These are phyloP conservation scores for Neoniphon sammara DNA, from an alignment of 2,797 vertebrate species.

Conservation along the genomic window DNA sequence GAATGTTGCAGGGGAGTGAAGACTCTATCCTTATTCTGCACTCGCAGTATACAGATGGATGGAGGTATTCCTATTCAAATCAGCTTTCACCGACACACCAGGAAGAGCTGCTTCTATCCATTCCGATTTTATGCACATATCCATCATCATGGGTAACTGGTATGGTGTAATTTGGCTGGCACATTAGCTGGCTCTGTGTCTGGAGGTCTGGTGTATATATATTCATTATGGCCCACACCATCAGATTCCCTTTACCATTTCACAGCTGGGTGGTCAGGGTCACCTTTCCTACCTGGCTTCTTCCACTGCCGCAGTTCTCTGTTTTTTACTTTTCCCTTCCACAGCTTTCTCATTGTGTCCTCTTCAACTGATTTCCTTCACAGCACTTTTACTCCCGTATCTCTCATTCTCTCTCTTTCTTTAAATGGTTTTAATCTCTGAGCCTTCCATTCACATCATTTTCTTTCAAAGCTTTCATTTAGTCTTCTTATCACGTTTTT, in stretches of 20 bases:
- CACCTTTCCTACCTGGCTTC: conserved; percentile 75
- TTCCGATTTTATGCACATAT: conserved; percentile 63
- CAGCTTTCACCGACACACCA: conserved; percentile 50
- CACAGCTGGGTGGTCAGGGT: conserved; percentile 77
- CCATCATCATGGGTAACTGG: conserved; percentile 58
- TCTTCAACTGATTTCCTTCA: conserved; percentile 3
- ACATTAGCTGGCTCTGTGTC: conserved; percentile 65
- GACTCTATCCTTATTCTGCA: conserved; percentile 15
- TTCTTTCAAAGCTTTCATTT: neutral
- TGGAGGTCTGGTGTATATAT: conserved; percentile 70
- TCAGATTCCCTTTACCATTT: conserved; percentile 74
- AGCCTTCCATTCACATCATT: neutral
- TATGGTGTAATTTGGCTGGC: conserved; percentile 51
- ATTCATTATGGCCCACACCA: conserved; percentile 74
- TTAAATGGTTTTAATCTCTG: neutral
- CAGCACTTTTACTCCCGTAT: neutral
- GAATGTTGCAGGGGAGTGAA: conserved; percentile 16
- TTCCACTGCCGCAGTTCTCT: conserved; percentile 55
- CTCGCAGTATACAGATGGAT: neutral
- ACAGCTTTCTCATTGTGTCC: conserved; percentile 19
- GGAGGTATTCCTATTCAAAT: conserved; percentile 57
- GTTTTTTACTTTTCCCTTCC: conserved; percentile 26
- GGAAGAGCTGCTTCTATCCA: conserved; percentile 45
- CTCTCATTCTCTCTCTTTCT: neutral
- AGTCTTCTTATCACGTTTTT: conserved; percentile 1